Evolutionary conservation across 2,888 invertebrate species (phyloP), one percentile per base, ranked within the genome.

Genomic region (Herminia tarsipennalis): DNA sequence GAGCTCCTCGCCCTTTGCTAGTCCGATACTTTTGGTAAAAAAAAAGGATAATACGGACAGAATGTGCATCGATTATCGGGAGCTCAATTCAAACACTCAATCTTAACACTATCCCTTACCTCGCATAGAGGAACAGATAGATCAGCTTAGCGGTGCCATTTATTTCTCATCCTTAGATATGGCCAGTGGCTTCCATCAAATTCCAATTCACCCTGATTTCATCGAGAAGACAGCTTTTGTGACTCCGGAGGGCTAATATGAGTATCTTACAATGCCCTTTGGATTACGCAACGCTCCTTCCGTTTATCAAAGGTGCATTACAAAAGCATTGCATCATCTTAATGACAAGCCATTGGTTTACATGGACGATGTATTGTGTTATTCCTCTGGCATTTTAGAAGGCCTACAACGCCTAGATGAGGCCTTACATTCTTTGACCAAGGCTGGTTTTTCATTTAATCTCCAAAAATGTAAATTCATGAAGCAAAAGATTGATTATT

Each of bases 381-480:
- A 14, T 1, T 22, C 29, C 0, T 2, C n/a, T 3, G 22, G 9
- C 1, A 5, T 38, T 8, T n/a, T n/a, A 1, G n/a, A 39, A 9
- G 54, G 46, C 0, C 3, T 38, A 1, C 2, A 35, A 5, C 27
- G 36, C 1, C 8, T 48, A 5, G 36, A 28, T 9, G 3, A 4
- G n/a, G 46, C 53, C 2, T 22, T 62, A 4, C 6, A 28, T 0
- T 33, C 43, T 2, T 21, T 63, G 0, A 32, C 46, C 1, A 13
- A 42, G 2, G 50, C 52, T 2, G 56, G 49, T 1, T 52, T 58
- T 13, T 42, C 54, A 8, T 32, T 65, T 0, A 65, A 65, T 16
- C 3, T 49, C 0, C 48, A 44, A 20, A 67, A 58, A 24, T 60
- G 56, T 8, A 27, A 18, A 17, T 36, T 36, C 8, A 1, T 36